phyloP scores from a whole-genome alignment of 2,797 vertebrate genomes.

The Mormyrops attenuatus region DNA sequence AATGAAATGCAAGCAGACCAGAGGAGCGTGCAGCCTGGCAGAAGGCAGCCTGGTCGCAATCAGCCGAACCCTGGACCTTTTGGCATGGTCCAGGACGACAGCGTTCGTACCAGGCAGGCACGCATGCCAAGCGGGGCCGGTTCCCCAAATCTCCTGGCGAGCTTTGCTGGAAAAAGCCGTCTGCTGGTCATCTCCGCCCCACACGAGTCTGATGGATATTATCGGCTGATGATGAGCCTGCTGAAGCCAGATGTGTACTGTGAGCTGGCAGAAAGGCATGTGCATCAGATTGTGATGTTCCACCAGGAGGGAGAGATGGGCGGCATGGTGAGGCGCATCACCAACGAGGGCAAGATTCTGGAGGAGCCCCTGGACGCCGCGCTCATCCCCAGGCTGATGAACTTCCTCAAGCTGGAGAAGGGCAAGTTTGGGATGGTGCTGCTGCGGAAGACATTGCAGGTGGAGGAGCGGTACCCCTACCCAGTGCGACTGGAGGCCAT shows the following conservation, averaged over 20 bases:
- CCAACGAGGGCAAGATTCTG: conserved; percentile 78
- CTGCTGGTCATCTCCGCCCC: conserved; percentile 91
- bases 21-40: conserved; percentile 30
- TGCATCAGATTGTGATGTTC: conserved; percentile 89
- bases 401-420: conserved; percentile 88
- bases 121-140: conserved; percentile 73
- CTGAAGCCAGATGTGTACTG: conserved; percentile 91
- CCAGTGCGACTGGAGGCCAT: conserved; percentile 93
- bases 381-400: conserved; percentile 87
- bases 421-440: conserved; percentile 97
- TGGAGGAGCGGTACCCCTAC: conserved; percentile 93
- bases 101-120: conserved; percentile 57
- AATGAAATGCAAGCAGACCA: conserved; percentile 49
- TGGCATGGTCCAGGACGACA: conserved; percentile 69
- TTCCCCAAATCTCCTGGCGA: conserved; percentile 85
- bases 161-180: conserved; percentile 88
- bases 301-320: conserved; percentile 87
- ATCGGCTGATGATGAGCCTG: conserved; percentile 92
- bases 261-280: conserved; percentile 87
- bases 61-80: conserved; percentile 36
- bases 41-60: conserved; percentile 27
- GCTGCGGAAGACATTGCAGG: conserved; percentile 90
- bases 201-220: conserved; percentile 89
- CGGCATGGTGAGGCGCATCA: conserved; percentile 85
- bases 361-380: conserved; percentile 81